Evolutionary conservation across 2,888 invertebrate genomes (phyloP).

Genomic region (Eurytoma adleriae): DNA sequence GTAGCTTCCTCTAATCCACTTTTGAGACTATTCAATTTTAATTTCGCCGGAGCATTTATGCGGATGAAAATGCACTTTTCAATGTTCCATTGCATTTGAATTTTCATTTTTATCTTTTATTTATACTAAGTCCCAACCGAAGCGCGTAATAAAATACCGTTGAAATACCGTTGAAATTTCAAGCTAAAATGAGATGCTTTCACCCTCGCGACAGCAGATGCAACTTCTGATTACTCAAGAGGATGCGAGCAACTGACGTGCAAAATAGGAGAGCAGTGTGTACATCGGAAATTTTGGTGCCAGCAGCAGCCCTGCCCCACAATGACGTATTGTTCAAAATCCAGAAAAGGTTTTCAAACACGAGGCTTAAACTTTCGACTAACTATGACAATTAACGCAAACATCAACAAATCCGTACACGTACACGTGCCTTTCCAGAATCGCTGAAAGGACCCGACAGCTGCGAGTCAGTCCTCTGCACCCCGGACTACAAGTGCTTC

Average conservation of each 20-base stretch:
- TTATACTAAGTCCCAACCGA: no score
- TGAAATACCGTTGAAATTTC: neutral
- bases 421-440: conserved; percentile 60
- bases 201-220: neutral
- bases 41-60: no score
- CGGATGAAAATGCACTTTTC: no score
- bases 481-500: conserved; percentile 63
- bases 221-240: conserved; percentile 48
- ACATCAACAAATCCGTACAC: neutral
- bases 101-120: no score
- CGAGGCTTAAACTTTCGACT: neutral
- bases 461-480: conserved; percentile 67
- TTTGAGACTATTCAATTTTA: no score
- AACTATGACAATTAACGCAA: no score
- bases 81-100: no score
- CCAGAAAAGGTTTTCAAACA: conserved; percentile 61
- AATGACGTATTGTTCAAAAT: conserved; percentile 68
- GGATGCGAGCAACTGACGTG: conserved; percentile 65
- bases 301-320: conserved; percentile 65
- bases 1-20: no score
- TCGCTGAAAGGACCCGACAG: conserved; percentile 65
- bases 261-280: conserved; percentile 62
- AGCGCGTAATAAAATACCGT: neutral
- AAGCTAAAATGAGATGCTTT: neutral
- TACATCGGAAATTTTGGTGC: conserved; percentile 68